Base-by-base conservation (phyloP, 2,888 invertebrate species). In the Helleia helle region DNA sequence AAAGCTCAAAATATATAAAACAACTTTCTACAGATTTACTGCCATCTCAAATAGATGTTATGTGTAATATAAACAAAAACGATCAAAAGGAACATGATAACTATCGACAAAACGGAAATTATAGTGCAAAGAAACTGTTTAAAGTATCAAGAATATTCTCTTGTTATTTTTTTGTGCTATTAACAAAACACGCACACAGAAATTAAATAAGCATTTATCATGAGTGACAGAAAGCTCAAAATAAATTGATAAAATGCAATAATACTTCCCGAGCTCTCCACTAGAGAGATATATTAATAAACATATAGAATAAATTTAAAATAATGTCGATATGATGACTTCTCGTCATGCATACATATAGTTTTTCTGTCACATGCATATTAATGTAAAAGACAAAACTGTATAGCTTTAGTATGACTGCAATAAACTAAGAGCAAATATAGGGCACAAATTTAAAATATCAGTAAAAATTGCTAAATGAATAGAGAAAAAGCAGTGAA, bases 261-360 rank as follows among this genome's bases (percentile, higher is more conserved):
- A 61, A 56, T 55, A 62, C 84, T 84, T 85, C 83, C 81, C 71
- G 83, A 84, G 84, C 80, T 83, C 83, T 83, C 81, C 84, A 85
- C 84, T 69, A 75, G 80, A 80, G 83, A 84, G 83, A 62, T 67
- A 71, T 52, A 62, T 59, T 38, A 36, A 40, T 58, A 68, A 60
- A 59, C 58, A 56, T 51, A 58, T 59, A 55, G 58, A 55, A 59
- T 47, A 54, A 48, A 54, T 54, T 61, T 55, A 65, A 59, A 58
- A 59, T 52, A 49, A 46, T 57, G 43, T 51, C 42, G 26, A 52
- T 62, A 65, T 64, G 59, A 67, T 68, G 69, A 71, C 67, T 48
- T 52, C 28, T 40, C 50, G 69, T 75, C 81, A 79, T 79, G 77
- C 80, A 71, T 65, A 71, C 64, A 73, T 60, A 75, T 63, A 62